These are phyloP conservation scores for Leptarthrus brevirostris DNA, from an alignment of 2,888 invertebrate genomes.

Conservation along the genomic window DNA sequence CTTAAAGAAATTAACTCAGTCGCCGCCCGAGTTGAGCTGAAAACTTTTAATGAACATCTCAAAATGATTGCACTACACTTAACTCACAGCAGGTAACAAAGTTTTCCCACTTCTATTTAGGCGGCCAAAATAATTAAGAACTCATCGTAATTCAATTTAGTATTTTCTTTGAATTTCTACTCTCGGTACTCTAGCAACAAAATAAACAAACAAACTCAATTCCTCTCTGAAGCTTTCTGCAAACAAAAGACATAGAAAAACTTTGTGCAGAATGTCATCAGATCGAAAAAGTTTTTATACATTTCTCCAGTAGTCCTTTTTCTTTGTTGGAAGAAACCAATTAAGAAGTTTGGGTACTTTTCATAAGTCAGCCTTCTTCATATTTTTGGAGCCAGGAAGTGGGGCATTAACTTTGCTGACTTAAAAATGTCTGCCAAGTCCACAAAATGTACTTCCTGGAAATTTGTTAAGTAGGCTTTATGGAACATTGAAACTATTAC, in stretches of 20 bases:
- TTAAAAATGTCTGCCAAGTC: slow-evolving; percentile 1
- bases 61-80: slow-evolving; percentile 8
- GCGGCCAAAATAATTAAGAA: slow-evolving; percentile 23
- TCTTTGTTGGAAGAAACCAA: slow-evolving; percentile 32
- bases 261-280: background rate
- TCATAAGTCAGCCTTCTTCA: slow-evolving; percentile 25
- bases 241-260: slow-evolving; percentile 15
- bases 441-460: background rate
- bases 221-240: background rate
- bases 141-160: slow-evolving; percentile 32
- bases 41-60: slow-evolving; percentile 42
- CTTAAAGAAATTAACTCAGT: too few relatives aligned
- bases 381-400: slow-evolving; percentile 1
- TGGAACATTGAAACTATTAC: slow-evolving; percentile 16
- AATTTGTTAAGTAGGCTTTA: background rate
- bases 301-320: background rate
- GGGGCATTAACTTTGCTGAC: background rate
- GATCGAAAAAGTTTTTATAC: slow-evolving; percentile 25
- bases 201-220: slow-evolving; percentile 9
- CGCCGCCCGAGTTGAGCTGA: slow-evolving; percentile 18
- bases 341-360: slow-evolving; percentile 38
- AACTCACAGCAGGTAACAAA: slow-evolving; percentile 4
- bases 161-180: slow-evolving; percentile 26
- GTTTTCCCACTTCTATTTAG: slow-evolving; percentile 8
- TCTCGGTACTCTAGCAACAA: background rate